A percentile compares a stretch with the other conserved stretches of the same genome.
Conservation (phyloP, 35 echinoderm and acorn worm genomes). For the Stichopus chloronotus region DNA sequence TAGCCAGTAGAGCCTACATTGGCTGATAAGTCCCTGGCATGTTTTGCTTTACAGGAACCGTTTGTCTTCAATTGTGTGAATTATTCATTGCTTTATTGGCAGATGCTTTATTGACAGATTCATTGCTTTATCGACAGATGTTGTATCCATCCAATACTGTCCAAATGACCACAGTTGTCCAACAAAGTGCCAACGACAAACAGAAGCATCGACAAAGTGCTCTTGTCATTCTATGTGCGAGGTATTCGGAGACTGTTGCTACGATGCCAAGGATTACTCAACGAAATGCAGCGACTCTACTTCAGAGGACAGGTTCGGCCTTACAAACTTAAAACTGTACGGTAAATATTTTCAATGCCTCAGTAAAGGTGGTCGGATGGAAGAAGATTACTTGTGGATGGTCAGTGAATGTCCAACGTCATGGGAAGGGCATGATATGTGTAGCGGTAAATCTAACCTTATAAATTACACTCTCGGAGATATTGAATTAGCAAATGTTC, state of each 20-base stretch:
- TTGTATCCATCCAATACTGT: not conserved
- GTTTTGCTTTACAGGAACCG: too few species aligned
- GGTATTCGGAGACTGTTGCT: constrained; percentile 7
- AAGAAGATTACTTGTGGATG: not conserved
- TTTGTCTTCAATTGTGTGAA: too few species aligned
- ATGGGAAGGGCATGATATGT: constrained; percentile 1
- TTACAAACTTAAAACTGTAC: not conserved
- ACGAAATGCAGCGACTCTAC: not conserved
- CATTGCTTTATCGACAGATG: not conserved
- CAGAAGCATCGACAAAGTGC: not conserved
- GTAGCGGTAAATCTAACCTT: not conserved
- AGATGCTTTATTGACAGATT: too few species aligned
- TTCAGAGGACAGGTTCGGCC: not conserved
- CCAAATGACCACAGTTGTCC: not conserved
- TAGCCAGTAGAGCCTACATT: too few species aligned
- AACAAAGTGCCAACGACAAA: not conserved
- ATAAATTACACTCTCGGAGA: not conserved
- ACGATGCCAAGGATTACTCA: not conserved
- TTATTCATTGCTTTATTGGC: too few species aligned
- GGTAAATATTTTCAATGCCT: not conserved
- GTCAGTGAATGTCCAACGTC: constrained; percentile 1
- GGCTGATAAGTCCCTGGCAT: too few species aligned
- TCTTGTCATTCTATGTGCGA: constrained; percentile 10
- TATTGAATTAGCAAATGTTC: not conserved
- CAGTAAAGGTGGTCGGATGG: not conserved